Percentiles rank a stretch among this genome's conserved stretches.
These are phyloP conservation scores for Eretmochelys imbricata DNA, from an alignment of 2,113 vertebrate species.

Conservation along the genomic window DNA sequence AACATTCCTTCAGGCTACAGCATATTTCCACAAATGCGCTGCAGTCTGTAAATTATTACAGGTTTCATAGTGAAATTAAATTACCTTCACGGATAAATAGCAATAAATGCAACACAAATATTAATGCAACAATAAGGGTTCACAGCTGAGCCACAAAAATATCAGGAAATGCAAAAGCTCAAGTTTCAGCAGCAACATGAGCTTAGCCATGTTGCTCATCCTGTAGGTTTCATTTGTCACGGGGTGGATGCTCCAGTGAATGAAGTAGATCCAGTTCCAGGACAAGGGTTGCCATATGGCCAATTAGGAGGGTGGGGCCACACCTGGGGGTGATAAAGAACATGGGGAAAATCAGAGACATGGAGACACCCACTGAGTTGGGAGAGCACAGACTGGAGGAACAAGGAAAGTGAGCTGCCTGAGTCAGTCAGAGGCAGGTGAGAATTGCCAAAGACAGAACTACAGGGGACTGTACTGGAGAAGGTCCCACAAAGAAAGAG, in stretches of 20 bases:
- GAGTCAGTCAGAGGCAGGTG: too few relatives aligned
- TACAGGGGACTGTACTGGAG: too few relatives aligned
- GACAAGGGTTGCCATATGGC: not conserved
- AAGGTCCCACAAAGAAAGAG: too few relatives aligned
- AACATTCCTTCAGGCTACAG: constrained; percentile 35
- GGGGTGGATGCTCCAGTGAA: not conserved
- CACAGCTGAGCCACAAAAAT: constrained; percentile 51
- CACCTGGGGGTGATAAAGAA: not conserved
- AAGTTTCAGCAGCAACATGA: constrained; percentile 38
- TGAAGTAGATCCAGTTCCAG: not conserved
- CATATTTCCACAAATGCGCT: not conserved
- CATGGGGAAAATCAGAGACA: not conserved
- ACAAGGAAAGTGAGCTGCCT: not conserved
- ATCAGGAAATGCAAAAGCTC: constrained; percentile 37
- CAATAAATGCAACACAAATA: constrained; percentile 50
- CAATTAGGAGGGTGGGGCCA: not conserved
- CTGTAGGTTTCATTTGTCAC: not conserved
- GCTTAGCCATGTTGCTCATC: constrained; percentile 43
- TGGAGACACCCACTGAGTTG: not conserved
- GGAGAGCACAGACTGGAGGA: not conserved
- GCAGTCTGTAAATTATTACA: constrained; percentile 39
- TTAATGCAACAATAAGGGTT: constrained; percentile 24
- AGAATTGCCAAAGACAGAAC: too few relatives aligned
- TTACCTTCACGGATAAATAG: not conserved
- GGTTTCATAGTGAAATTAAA: constrained; percentile 47